Base-by-base conservation (phyloP, 2,797 vertebrate genomes). In the Microctenopoma lineatum region DNA sequence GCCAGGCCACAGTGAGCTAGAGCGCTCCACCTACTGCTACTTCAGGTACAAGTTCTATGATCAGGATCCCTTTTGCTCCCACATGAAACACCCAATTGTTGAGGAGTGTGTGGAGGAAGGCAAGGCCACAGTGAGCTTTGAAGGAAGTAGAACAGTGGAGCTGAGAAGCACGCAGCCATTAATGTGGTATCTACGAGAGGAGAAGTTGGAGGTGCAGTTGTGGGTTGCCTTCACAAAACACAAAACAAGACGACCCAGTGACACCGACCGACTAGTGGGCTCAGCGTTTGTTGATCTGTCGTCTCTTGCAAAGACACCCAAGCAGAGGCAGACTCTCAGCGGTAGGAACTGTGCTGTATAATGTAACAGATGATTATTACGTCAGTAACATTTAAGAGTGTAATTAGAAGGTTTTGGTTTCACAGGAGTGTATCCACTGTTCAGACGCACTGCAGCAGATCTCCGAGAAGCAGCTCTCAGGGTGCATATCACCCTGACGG, bases 161-260 rank as follows among this genome's bases (percentile, higher is more conserved):
- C 87, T 99, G 15, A 87, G 76, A 21, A 87, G 79, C 71, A 92
- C 90, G 55, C 96, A 89, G 59, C 94, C 96, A 0, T 88, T 99
- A 54, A 77, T 89, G 48, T 99, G 97, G 97, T 99, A 98, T 87
- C 91, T 99, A 52, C 91, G 91, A 61, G 97, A 99, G 79, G 97
- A 99, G 79, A 94, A 59, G 58, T 73, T 99, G 61, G 98, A 99
- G 84, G 88, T 99, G 65, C 97, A 99, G 85, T 85, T 97, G 44
- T 99, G 98, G 98, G 94, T 96, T 39, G 90, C 96, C 0, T 96
- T 95, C 18, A 93, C 93, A 29, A 97, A 94, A 69, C 85, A 92
- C 41, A 95, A 93, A 59, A 79, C 75, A 1, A 92, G 85, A 66
- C 95, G 96, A 55, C 98, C 98, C 0, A 89, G 95, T 13, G 93